phyloP scores from a whole-genome alignment of 2,888 invertebrate species.

The Limnephilus auricula region DNA sequence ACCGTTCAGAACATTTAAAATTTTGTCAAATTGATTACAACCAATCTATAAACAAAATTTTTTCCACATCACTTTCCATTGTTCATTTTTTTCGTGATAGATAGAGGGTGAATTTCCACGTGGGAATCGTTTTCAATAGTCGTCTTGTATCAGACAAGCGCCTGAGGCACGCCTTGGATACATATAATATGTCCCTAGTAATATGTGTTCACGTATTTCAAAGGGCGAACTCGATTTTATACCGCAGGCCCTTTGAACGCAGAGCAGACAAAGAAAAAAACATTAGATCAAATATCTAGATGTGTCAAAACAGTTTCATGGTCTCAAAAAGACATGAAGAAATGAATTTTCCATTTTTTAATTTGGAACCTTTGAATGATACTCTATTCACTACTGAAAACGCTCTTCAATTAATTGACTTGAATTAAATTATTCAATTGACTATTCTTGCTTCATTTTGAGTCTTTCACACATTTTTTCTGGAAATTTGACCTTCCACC shows the following conservation, averaged over 20 bases:
- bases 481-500: background rate
- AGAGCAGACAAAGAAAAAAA: background rate
- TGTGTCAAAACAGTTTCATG: background rate
- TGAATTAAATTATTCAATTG: background rate
- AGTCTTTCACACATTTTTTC: background rate
- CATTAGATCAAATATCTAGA: background rate
- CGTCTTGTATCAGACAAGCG: background rate
- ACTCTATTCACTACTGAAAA: background rate
- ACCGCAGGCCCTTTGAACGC: background rate
- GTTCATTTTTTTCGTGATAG: background rate
- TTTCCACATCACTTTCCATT: background rate
- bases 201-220: background rate
- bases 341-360: background rate
- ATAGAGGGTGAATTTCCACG: background rate
- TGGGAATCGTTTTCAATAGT: background rate
- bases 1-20: too few relatives aligned
- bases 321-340: background rate
- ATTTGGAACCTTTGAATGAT: background rate
- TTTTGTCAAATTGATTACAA: background rate
- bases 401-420: too few relatives aligned
- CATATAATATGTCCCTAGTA: background rate
- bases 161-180: background rate
- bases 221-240: background rate
- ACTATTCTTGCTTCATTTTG: too few relatives aligned
- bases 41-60: background rate